Conservation (phyloP, 1,140 invertebrate species). For the Dendrolimus punctatus region DNA sequence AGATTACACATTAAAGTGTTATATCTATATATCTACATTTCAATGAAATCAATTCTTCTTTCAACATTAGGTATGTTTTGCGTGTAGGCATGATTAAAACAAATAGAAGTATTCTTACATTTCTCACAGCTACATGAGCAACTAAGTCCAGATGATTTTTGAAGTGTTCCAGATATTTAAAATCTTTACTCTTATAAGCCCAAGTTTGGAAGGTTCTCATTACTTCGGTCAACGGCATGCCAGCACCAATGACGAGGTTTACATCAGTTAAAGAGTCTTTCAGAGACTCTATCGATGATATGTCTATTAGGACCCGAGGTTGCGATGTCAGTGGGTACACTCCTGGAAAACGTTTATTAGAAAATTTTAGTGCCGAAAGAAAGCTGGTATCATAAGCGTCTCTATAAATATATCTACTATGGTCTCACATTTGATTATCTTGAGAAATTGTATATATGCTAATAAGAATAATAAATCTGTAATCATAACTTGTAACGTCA, state of each 20-base stretch:
- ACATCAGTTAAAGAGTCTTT: slow-evolving; percentile 68
- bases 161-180: slow-evolving; percentile 64
- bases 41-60: too few relatives aligned
- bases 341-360: slow-evolving; percentile 24
- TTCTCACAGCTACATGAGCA: slow-evolving; percentile 81
- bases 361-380: too few relatives aligned
- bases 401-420: too few relatives aligned
- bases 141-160: slow-evolving; percentile 77
- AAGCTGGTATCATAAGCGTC: too few relatives aligned
- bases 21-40: too few relatives aligned
- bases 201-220: slow-evolving; percentile 75
- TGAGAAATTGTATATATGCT: too few relatives aligned
- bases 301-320: slow-evolving; percentile 40
- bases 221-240: slow-evolving; percentile 75
- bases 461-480: too few relatives aligned
- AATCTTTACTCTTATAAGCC: slow-evolving; percentile 60
- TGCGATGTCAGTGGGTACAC: slow-evolving; percentile 32
- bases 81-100: neutral
- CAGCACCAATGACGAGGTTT: slow-evolving; percentile 76
- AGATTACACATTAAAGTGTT: too few relatives aligned
- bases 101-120: slow-evolving; percentile 72
- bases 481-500: too few relatives aligned
- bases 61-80: too few relatives aligned
- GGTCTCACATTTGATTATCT: too few relatives aligned
- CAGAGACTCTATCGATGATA: slow-evolving; percentile 76